These are phyloP conservation scores for Papilio xuthus DNA, from an alignment of 1,140 invertebrate genomes.

Conservation along the genomic window DNA sequence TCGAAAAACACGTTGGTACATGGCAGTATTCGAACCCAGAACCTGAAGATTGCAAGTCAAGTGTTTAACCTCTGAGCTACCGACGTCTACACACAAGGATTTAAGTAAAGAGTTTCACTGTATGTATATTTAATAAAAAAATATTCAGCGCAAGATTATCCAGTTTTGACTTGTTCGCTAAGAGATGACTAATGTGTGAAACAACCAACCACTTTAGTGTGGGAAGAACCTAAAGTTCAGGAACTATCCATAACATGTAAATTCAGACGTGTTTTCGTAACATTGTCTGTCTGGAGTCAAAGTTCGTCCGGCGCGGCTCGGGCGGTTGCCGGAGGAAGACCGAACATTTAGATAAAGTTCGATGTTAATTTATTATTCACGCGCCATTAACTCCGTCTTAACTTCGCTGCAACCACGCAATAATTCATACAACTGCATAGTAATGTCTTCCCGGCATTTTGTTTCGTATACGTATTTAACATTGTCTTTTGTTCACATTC, in stretches of 20 bases:
- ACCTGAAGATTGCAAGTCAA: too few species aligned
- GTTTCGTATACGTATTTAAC: constrained; percentile 23
- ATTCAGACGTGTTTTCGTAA: constrained; percentile 33
- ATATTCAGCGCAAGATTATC: neutral
- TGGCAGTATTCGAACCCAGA: too few species aligned
- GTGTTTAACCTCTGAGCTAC: too few species aligned
- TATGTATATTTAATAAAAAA: too few species aligned
- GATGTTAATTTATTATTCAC: constrained; percentile 66
- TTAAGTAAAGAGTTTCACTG: too few species aligned
- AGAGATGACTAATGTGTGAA: neutral
- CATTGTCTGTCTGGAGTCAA: constrained; percentile 18
- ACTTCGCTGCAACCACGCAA: constrained; percentile 51
- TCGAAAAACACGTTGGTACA: too few species aligned
- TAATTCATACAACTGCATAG: constrained; percentile 58
- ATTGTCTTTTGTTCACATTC: constrained; percentile 5
- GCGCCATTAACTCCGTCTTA: constrained; percentile 60
- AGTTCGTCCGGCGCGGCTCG: constrained; percentile 14
- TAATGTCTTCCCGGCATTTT: constrained; percentile 55
- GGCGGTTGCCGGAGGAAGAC: constrained; percentile 45
- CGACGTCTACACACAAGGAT: too few species aligned
- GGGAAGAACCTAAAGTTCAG: neutral
- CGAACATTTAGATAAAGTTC: constrained; percentile 63
- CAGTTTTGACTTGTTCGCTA: neutral
- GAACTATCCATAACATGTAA: constrained; percentile 29
- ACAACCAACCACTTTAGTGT: neutral